Evolutionary conservation across 2,888 invertebrate genomes (phyloP).

Genomic region (Strigamia maritima): DNA sequence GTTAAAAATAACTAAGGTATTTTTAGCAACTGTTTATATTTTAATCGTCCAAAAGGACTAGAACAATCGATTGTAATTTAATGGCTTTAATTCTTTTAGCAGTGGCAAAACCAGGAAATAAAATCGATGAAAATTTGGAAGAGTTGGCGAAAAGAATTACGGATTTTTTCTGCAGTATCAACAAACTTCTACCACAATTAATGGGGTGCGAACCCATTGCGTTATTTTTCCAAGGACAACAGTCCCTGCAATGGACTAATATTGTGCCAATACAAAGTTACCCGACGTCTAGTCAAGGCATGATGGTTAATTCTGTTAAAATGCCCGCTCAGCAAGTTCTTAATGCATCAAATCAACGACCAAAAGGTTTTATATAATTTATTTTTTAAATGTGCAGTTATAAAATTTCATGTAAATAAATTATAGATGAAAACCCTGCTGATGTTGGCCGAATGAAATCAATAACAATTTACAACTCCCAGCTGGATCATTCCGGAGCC

Average conservation of each 20-base stretch:
- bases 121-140: conserved; percentile 1
- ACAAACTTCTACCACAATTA: neutral
- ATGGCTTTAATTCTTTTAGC: neutral
- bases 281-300: conserved; percentile 9
- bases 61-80: neutral
- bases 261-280: neutral
- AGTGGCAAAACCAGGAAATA: conserved; percentile 11
- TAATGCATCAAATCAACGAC: neutral
- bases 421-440: neutral
- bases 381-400: neutral
- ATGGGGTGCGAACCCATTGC: neutral
- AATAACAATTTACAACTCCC: conserved; percentile 35
- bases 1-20: neutral
- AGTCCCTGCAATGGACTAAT: neutral
- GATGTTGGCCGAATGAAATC: conserved; percentile 31
- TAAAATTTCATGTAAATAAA: neutral
- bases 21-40: neutral
- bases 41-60: neutral
- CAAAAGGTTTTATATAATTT: neutral
- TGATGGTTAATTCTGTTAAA: neutral
- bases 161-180: neutral
- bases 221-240: conserved; percentile 10
- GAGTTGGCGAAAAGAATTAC: neutral
- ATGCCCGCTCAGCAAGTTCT: neutral
- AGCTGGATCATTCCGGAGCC: neutral